These are phyloP conservation scores for Meandrina meandrites DNA, from an alignment of 92 coral and sea anemone species.

Conservation along the genomic window DNA sequence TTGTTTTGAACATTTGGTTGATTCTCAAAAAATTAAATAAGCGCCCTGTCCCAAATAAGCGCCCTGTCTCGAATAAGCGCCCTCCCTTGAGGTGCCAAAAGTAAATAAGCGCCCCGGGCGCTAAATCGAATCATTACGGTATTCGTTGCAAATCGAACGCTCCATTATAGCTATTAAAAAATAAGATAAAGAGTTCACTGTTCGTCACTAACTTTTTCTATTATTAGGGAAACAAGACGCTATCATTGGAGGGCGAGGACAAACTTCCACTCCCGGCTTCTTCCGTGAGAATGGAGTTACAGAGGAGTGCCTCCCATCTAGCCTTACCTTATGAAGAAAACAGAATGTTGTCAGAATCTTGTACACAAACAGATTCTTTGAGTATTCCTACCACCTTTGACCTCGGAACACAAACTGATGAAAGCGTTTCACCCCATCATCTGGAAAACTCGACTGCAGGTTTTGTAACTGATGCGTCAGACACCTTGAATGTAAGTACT, in stretches of 20 bases:
- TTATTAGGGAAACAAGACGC: neutral
- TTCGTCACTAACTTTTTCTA: neutral
- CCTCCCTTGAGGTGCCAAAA: no score
- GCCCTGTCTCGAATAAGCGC: no score
- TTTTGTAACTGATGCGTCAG: neutral
- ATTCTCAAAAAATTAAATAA: no score
- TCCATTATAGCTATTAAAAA: no score
- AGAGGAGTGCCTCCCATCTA: neutral
- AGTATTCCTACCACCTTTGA: neutral
- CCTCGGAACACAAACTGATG: neutral
- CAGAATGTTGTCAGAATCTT: neutral
- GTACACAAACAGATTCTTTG: slow-evolving; percentile 7
- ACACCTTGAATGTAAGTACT: neutral
- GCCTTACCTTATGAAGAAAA: neutral
- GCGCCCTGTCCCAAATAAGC: no score
- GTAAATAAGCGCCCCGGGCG: no score
- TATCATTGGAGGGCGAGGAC: neutral
- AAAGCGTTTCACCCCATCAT: neutral
- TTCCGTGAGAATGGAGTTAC: neutral
- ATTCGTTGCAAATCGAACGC: neutral
- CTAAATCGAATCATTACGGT: no score
- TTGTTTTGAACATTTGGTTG: no score
- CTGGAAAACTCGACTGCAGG: neutral
- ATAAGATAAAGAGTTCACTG: neutral
- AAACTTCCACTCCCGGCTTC: neutral